Percentiles rank a stretch among this genome's conserved stretches.
These are phyloP conservation scores for Spermophilus dauricus DNA, from an alignment of 2,113 vertebrate genomes.

Conservation along the genomic window DNA sequence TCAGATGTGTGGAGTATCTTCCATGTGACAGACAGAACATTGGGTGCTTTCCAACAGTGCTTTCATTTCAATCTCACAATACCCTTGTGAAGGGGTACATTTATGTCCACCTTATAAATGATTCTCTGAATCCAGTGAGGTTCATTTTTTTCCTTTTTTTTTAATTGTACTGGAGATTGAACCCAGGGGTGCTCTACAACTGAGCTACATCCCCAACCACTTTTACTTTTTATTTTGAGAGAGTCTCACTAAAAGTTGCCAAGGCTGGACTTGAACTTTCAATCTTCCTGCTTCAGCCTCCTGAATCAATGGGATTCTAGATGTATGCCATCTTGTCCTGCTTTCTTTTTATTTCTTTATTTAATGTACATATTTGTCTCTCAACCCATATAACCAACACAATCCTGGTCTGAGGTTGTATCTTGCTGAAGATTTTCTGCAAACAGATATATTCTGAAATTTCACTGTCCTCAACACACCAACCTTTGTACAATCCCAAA, in stretches of 20 bases:
- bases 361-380: constrained; percentile 11
- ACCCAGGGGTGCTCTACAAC: neutral
- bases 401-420: neutral
- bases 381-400: neutral
- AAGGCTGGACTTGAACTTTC: neutral
- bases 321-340: too few relatives aligned
- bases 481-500: constrained; percentile 36
- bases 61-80: constrained; percentile 27
- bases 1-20: neutral
- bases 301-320: neutral
- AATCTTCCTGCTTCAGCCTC: neutral
- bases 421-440: constrained; percentile 20
- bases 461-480: neutral
- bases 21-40: neutral
- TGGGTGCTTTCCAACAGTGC: neutral
- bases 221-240: neutral
- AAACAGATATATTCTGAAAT: constrained; percentile 55
- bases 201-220: neutral
- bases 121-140: neutral
- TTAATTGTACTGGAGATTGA: neutral
- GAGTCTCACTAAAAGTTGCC: neutral
- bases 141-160: neutral
- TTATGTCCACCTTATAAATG: constrained; percentile 34
- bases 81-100: neutral
- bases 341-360: neutral